These are phyloP conservation scores for Dendrolimus punctatus DNA, from an alignment of 1,140 invertebrate genomes.

Conservation along the genomic window DNA sequence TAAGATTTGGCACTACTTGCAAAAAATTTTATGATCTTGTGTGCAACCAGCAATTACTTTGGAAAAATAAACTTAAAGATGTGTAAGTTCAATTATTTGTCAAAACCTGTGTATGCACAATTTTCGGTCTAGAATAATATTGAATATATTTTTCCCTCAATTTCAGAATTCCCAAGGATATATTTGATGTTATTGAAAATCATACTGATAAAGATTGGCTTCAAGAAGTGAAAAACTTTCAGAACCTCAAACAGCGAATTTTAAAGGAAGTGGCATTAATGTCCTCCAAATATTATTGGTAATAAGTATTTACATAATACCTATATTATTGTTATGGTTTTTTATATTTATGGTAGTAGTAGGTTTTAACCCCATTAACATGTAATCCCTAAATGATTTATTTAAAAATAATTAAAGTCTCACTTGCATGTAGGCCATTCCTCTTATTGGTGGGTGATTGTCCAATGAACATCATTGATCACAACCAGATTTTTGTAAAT, in stretches of 20 bases:
- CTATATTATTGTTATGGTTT: neutral
- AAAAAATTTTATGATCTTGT: slow-evolving; percentile 28
- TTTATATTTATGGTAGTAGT: no score
- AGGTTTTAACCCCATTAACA: no score
- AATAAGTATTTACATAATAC: slow-evolving; percentile 6
- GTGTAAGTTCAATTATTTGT: slow-evolving; percentile 21
- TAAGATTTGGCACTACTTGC: slow-evolving; percentile 30
- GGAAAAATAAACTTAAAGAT: slow-evolving; percentile 29
- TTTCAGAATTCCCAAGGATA: slow-evolving; percentile 20
- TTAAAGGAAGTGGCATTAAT: slow-evolving; percentile 20
- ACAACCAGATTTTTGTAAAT: no score
- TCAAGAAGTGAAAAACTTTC: slow-evolving; percentile 18
- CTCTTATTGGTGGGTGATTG: no score
- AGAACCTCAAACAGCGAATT: slow-evolving; percentile 15
- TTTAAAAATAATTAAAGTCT: no score
- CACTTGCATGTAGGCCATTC: no score
- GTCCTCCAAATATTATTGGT: slow-evolving; percentile 37
- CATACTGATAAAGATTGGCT: slow-evolving; percentile 19
- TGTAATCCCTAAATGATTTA: no score
- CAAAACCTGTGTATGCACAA: neutral
- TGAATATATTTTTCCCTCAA: slow-evolving; percentile 2
- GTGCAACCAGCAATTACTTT: slow-evolving; percentile 23
- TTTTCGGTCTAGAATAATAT: slow-evolving; percentile 3
- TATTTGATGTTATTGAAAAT: slow-evolving; percentile 15
- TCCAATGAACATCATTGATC: no score